phyloP scores from a whole-genome alignment of 2,888 invertebrate species.

The Zygaena filipendulae region DNA sequence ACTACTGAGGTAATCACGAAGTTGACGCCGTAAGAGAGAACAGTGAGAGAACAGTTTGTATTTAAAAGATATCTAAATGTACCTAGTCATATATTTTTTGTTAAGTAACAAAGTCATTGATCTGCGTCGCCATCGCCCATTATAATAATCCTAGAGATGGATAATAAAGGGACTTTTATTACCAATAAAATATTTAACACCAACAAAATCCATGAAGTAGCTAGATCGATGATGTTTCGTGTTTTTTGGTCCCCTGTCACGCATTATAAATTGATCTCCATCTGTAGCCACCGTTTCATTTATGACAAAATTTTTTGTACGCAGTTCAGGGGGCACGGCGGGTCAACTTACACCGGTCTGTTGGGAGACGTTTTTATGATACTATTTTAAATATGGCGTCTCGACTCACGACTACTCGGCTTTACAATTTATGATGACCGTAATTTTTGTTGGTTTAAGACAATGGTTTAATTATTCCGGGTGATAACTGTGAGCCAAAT shows the following conservation, averaged over 20 bases:
- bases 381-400: slow-evolving; percentile 61
- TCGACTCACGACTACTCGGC: slow-evolving; percentile 37
- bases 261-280: slow-evolving; percentile 29
- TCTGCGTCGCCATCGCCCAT: slow-evolving; percentile 47
- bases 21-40: no score
- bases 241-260: slow-evolving; percentile 34
- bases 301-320: no score
- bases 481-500: slow-evolving; percentile 50
- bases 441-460: slow-evolving; percentile 51
- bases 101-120: slow-evolving; percentile 35
- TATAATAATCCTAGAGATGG: slow-evolving; percentile 51
- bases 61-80: no score
- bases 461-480: slow-evolving; percentile 62
- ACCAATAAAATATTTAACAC: slow-evolving; percentile 63
- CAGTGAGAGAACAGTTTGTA: no score
- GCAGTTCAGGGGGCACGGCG: no score
- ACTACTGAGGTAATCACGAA: no score
- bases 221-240: slow-evolving; percentile 40
- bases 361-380: slow-evolving; percentile 53
- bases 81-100: no score
- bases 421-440: slow-evolving; percentile 48
- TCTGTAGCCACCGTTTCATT: no score
- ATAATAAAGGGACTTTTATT: slow-evolving; percentile 58
- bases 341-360: no score
- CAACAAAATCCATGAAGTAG: slow-evolving; percentile 36